Conservation (phyloP, 2,888 invertebrate genomes). For the Coecobrya sp. region DNA sequence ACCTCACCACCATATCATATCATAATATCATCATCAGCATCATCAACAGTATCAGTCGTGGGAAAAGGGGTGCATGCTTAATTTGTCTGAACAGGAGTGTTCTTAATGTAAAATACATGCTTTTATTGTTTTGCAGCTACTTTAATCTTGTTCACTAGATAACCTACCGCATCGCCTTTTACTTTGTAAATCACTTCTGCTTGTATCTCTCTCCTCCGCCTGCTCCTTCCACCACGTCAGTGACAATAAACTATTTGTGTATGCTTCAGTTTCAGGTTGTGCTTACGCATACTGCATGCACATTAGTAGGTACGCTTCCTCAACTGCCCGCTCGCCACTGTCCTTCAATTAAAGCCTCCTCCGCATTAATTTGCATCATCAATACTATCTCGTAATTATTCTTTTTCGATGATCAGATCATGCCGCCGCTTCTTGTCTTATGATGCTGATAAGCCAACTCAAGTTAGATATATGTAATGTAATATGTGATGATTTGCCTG, state of each 20-base stretch:
- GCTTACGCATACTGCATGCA: constrained; percentile 1
- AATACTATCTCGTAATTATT: neutral
- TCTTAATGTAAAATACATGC: constrained; percentile 76
- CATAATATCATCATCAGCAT: constrained; percentile 40
- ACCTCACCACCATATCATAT: neutral
- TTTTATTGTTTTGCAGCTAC: constrained; percentile 73
- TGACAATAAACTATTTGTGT: constrained; percentile 13
- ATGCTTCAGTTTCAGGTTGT: neutral
- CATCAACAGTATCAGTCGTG: constrained; percentile 54
- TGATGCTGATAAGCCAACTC: neutral
- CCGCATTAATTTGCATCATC: neutral
- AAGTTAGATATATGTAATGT: neutral
- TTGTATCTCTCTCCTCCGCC: neutral
- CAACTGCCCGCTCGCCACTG: neutral
- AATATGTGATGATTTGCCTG: neutral
- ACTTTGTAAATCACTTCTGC: neutral
- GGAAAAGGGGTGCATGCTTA: constrained; percentile 69
- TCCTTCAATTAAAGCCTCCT: constrained; percentile 29
- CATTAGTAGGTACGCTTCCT: neutral
- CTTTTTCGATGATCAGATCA: neutral
- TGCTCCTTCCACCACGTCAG: constrained; percentile 14
- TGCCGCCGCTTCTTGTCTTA: constrained; percentile 29
- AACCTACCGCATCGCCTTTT: constrained; percentile 73
- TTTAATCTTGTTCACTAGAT: constrained; percentile 71
- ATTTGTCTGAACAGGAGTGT: constrained; percentile 67